Evolutionary conservation across 2,113 vertebrate genomes (phyloP), one percentile per base, ranked within the genome.

Genomic region (Gila orcuttii): DNA sequence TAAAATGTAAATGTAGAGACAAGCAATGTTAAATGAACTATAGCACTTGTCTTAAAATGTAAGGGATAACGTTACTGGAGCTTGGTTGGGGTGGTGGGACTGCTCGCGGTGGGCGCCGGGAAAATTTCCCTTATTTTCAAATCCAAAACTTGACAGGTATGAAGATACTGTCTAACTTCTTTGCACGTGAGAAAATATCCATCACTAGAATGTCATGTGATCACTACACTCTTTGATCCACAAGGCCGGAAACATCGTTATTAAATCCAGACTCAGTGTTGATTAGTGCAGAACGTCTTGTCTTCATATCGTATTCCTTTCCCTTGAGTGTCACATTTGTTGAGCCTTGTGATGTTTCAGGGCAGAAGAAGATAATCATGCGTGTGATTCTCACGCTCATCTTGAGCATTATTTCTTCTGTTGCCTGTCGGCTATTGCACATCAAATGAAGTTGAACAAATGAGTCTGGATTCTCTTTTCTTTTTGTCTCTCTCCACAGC

Each of bases 401-500:
- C 52, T 79, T 79, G 2, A 79, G 76, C 71, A 47, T 75, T 12
- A 42, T 60, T 80, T 47, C 39, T 42, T 62, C n/a, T 42, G n/a
- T 15, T 64, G 59, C 57, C 59, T 64, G n/a, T 66, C 13, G 4
- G 59, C 59, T 81, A 45, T 47, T 66, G 59, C 13, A 28, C 17
- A 45, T 64, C 79, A 62, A 74, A 19, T 47, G 36, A 47, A 47
- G n/a, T 17, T 62, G 73, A 23, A 39, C 17, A 78, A 7, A 45
- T 64, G 2, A 59, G 73, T 59, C 25, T n/a, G 1, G 25, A 76
- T 12, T 75, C 5, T 78, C 31, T 75, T 1, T 25, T 42, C 77
- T 2, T 62, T 79, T 60, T 17, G 13, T 17, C 52, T 55, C 19
- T 39, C 78, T 64, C 60, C 19, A 0, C 89, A 98, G 97, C 88